Evolutionary conservation across 2,113 vertebrate species (phyloP).

Genomic region (Typhlomys cinereus): DNA sequence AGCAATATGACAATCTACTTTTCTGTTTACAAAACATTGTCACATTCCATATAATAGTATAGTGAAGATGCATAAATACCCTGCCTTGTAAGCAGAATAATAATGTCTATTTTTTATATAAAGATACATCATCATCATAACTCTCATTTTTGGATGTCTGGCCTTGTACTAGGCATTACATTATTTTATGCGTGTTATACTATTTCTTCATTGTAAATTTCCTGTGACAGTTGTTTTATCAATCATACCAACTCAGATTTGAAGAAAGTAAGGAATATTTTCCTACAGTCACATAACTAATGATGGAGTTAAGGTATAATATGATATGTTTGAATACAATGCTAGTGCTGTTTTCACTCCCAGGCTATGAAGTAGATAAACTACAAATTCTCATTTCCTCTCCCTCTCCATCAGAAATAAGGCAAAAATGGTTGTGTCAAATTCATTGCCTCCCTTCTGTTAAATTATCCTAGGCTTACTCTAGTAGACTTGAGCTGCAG

Average conservation of each 20-base stretch:
- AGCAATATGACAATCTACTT: neutral
- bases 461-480: neutral
- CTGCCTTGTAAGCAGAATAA: neutral
- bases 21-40: neutral
- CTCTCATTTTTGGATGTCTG: neutral
- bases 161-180: neutral
- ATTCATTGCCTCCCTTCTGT: neutral
- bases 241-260: neutral
- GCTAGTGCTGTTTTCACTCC: neutral
- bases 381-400: neutral
- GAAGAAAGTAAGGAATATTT: neutral
- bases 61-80: neutral
- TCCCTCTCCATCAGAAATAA: neutral
- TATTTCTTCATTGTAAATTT: neutral
- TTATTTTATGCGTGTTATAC: neutral
- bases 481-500: neutral
- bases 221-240: neutral
- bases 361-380: neutral
- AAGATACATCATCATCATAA: neutral
- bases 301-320: neutral
- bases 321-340: neutral
- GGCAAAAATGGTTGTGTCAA: neutral
- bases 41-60: neutral
- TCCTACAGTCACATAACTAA: neutral
- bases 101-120: neutral